Evolutionary conservation across 1,140 invertebrate genomes (phyloP).

Genomic region (Drosophila suzukii): DNA sequence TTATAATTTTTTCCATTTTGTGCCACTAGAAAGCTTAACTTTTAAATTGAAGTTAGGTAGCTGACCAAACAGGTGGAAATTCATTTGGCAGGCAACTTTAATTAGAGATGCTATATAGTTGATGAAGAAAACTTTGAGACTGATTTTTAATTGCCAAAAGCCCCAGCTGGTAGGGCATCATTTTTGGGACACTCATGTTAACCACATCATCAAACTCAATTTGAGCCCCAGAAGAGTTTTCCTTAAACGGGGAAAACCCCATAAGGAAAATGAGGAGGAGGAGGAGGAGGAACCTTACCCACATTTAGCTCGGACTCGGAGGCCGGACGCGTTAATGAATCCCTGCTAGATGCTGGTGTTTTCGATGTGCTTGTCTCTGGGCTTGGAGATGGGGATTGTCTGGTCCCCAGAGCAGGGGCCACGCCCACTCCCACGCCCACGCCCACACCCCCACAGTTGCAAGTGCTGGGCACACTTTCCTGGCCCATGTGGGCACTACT

Average conservation of each 20-base stretch:
- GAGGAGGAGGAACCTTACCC: conserved; percentile 54
- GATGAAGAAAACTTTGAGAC: conserved; percentile 14
- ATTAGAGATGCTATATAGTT: neutral
- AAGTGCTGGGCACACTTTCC: conserved; percentile 55
- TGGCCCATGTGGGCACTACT: conserved; percentile 44
- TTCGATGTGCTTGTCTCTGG: conserved; percentile 13
- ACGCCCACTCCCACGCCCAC: conserved; percentile 20
- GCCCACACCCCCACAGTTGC: conserved; percentile 50
- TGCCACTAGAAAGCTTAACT: conserved; percentile 3
- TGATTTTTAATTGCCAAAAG: conserved; percentile 22
- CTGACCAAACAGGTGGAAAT: conserved; percentile 15
- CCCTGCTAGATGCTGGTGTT: conserved; percentile 46
- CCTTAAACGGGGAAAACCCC: no score
- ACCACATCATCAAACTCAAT: conserved; percentile 47
- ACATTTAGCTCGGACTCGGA: conserved; percentile 72
- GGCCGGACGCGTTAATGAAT: conserved; percentile 79
- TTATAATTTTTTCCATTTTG: neutral
- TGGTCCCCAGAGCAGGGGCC: conserved; percentile 33
- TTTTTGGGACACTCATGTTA: conserved; percentile 14
- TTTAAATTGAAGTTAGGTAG: neutral
- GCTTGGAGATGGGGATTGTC: conserved; percentile 30
- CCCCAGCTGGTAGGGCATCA: conserved; percentile 1
- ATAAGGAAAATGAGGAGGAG: neutral
- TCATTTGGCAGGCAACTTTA: neutral
- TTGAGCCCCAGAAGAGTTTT: conserved; percentile 20